These are phyloP conservation scores for Phalloptychus januarius DNA, from an alignment of 2,797 vertebrate genomes.

Conservation along the genomic window DNA sequence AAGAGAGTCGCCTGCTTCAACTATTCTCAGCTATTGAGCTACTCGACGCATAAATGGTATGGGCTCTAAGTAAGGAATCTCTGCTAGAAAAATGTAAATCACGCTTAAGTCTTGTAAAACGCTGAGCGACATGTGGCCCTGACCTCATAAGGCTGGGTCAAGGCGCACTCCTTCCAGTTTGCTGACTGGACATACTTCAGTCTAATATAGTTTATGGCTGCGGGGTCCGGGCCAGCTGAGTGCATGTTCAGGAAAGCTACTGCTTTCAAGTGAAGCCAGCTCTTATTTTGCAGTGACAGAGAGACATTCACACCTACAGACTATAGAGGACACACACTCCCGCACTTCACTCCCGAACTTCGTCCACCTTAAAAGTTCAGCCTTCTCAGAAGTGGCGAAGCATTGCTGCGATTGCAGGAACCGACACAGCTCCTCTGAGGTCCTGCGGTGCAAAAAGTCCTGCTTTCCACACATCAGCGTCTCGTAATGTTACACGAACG, in stretches of 20 bases:
- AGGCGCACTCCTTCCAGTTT: constrained; percentile 49
- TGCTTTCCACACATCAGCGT: constrained; percentile 55
- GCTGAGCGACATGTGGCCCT: constrained; percentile 25
- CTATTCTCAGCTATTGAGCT: neutral
- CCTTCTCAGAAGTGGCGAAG: constrained; percentile 44
- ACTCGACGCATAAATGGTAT: neutral
- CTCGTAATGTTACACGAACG: constrained; percentile 39
- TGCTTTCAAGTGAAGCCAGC: constrained; percentile 72
- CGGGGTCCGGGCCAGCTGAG: constrained; percentile 57
- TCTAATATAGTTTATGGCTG: constrained; percentile 69
- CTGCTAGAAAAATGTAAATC: constrained; percentile 9
- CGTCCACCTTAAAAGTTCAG: constrained; percentile 31
- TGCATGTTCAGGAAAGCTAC: constrained; percentile 54
- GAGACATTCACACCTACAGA: constrained; percentile 53
- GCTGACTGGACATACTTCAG: constrained; percentile 70
- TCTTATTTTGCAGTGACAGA: constrained; percentile 60
- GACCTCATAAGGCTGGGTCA: constrained; percentile 69
- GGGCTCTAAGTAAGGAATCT: neutral
- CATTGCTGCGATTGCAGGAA: no score
- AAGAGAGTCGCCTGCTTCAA: neutral
- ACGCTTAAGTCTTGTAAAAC: constrained; percentile 43
- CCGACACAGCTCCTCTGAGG: constrained; percentile 40
- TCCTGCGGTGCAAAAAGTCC: constrained; percentile 46
- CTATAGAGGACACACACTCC: constrained; percentile 17
- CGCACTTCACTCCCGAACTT: neutral